Evolutionary conservation across 2,888 invertebrate species (phyloP), one percentile per base, ranked within the genome.

Genomic region (Furcula furcula): DNA sequence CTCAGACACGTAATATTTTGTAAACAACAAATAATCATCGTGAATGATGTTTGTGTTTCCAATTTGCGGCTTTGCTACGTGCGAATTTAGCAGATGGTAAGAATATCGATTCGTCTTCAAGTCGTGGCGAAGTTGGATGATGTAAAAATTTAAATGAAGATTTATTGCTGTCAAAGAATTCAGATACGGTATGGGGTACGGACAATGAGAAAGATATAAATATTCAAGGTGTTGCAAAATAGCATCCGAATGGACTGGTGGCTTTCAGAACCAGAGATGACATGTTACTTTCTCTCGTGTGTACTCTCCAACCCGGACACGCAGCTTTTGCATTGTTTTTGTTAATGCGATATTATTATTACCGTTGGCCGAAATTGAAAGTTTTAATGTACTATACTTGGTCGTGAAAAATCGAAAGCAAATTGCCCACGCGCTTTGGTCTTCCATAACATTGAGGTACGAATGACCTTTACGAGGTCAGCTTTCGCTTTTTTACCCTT

Each of bases 301-400:
- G 58, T 14, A 67, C 66, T 65, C 63, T 64, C 62, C 73, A 62
- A 79, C 78, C 82, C 82, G 82, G 82, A 80, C 76, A 50, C 59
- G 55, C 65, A 42, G 61, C 53, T 71, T 73, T 69, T 70, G 70
- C 74, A 81, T 80, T 83, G 82, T 83, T 81, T 83, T 78, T 74
- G 70, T 77, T 76, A 74, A 76, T 76, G 66, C 60, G 66, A 70
- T 79, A 74, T 76, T 77, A 69, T 78, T 76, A 79, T 76, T 74
- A 72, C 66, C 64, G 52, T 43, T 44, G 57, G 56, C 48, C 62
- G 76, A 80, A 79, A 81, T 73, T 73, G 83, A 83, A 83, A 84
- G 82, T 81, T 62, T 65, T 71, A 73, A 75, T 73, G 64, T 65
- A 65, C 61, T 67, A 67, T 72, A 73, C 65, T 49, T 57, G 69